A percentile compares a stretch with the other conserved stretches of the same genome.
These are phyloP conservation scores for Eupsittula cactorum DNA, from an alignment of 2,113 vertebrate genomes.

Conservation along the genomic window DNA sequence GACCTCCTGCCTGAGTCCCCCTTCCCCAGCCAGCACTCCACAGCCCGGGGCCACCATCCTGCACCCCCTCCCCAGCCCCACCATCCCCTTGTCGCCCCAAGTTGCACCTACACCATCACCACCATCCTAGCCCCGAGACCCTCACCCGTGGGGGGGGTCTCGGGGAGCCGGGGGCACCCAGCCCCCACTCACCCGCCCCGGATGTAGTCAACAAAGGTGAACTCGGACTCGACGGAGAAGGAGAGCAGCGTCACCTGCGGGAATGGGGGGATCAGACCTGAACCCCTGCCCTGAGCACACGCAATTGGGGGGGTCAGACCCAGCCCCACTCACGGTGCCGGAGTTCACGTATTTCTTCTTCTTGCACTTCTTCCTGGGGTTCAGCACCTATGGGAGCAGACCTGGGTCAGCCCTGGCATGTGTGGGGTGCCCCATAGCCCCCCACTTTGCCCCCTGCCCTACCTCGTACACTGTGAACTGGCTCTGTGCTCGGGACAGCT, in stretches of 20 bases:
- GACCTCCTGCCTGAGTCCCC: background rate
- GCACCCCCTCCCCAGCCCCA: background rate
- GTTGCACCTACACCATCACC: background rate
- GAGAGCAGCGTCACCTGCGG: constrained; percentile 93
- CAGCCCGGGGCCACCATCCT: accelerated
- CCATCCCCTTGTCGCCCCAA: accelerated
- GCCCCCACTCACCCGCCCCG: constrained; percentile 90
- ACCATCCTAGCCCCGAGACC: background rate
- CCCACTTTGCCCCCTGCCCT: background rate
- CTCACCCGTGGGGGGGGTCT: background rate
- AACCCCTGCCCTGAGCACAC: accelerated
- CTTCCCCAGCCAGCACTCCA: background rate
- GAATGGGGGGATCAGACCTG: background rate
- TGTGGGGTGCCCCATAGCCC: background rate
- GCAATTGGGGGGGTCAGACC: background rate
- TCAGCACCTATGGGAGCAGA: constrained; percentile 83
- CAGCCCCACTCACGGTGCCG: constrained; percentile 86
- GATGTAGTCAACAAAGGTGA: constrained; percentile 98
- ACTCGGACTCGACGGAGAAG: constrained; percentile 95
- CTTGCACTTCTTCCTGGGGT: constrained; percentile 97
- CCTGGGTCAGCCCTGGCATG: accelerated
- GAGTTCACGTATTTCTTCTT: constrained; percentile 99
- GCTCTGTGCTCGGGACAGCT: constrained; percentile 94
- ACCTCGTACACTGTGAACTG: constrained; percentile 94
- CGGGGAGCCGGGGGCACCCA: accelerated